These are phyloP conservation scores for Caenorhabditis elegans DNA, from an alignment of 1,140 invertebrate species.

Conservation along the genomic window DNA sequence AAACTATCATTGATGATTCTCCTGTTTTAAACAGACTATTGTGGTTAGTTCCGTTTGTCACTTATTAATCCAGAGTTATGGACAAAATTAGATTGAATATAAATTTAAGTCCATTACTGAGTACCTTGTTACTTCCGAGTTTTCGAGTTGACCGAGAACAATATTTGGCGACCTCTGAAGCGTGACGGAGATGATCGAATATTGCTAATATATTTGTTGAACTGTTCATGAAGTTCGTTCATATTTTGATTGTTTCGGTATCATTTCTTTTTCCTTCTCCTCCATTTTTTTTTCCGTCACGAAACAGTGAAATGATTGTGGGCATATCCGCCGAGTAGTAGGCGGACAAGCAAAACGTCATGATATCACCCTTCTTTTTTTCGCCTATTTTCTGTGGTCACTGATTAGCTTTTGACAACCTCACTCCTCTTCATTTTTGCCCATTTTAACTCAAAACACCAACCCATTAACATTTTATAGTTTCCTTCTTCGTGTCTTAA, in stretches of 20 bases:
- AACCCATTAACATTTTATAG: neutral
- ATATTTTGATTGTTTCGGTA: too few species aligned
- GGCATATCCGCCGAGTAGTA: constrained; percentile 23
- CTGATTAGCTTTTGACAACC: constrained; percentile 25
- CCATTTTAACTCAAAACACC: neutral
- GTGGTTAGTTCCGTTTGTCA: too few species aligned
- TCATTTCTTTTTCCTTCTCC: neutral
- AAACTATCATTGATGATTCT: neutral
- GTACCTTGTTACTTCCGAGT: too few species aligned
- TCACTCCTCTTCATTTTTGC: neutral
- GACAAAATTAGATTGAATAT: too few species aligned
- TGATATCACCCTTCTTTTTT: neutral
- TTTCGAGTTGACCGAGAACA: too few species aligned
- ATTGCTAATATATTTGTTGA: too few species aligned
- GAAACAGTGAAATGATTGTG: neutral
- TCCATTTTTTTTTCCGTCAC: constrained; percentile 2
- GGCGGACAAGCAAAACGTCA: constrained; percentile 15
- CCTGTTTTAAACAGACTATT: too few species aligned
- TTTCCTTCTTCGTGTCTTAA: neutral
- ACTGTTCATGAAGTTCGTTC: too few species aligned
- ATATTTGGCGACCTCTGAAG: too few species aligned
- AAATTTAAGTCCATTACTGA: too few species aligned
- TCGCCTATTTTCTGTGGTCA: neutral
- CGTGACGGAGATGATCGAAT: too few species aligned
- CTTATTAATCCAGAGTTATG: too few species aligned